Conservation (phyloP, 2,113 vertebrate genomes). For the Cyprinodon tularosa region DNA sequence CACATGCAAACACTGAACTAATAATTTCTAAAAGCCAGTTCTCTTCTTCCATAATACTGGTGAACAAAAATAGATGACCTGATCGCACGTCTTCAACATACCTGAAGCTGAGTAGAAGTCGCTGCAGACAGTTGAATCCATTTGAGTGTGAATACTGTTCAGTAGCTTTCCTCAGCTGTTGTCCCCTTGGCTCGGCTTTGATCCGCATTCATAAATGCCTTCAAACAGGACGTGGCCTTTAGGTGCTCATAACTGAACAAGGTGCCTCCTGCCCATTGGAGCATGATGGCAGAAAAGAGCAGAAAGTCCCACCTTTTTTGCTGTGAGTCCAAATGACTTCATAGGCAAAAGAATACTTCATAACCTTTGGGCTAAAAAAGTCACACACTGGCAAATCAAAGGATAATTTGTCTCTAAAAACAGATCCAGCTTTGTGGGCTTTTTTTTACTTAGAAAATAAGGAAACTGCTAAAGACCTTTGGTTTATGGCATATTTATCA, state of each 20-base stretch:
- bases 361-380: conserved; percentile 4
- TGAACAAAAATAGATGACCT: conserved; percentile 23
- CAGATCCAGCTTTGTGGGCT: background rate
- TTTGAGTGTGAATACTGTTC: background rate
- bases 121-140: conserved; percentile 4
- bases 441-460: background rate
- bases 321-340: conserved; percentile 20
- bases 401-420: background rate
- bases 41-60: background rate
- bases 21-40: background rate
- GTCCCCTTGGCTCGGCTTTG: conserved; percentile 29
- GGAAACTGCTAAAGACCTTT: background rate
- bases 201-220: conserved; percentile 14
- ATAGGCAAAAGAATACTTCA: background rate
- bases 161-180: conserved; percentile 34
- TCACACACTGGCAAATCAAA: background rate
- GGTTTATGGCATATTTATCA: background rate
- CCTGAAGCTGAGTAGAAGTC: conserved; percentile 42
- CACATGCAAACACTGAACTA: conserved; percentile 40
- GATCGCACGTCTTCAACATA: conserved; percentile 34
- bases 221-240: conserved; percentile 41
- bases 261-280: conserved; percentile 41
- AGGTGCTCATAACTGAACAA: conserved; percentile 49
- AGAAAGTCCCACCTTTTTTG: conserved; percentile 41
- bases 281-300: conserved; percentile 13